These are phyloP conservation scores for Chondrosia reniformis DNA, from an alignment of 37 sponge, comb jelly and placozoan genomes.

Conservation along the genomic window DNA sequence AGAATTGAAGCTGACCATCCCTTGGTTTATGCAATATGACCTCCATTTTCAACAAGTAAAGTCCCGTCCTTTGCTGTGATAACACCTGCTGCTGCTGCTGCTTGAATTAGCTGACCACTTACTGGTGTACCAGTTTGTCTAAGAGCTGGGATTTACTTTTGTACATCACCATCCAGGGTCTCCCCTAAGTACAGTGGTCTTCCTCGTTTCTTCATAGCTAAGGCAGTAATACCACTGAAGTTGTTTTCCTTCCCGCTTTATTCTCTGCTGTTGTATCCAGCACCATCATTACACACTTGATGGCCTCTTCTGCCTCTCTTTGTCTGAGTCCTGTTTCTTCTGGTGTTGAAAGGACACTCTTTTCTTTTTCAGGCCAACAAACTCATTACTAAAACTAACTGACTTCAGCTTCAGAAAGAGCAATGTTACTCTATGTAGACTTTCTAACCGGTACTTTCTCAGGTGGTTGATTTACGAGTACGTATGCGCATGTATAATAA, in stretches of 20 bases:
- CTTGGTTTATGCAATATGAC: background rate
- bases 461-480: too few species aligned
- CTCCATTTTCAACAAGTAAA: background rate
- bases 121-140: background rate
- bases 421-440: too few species aligned
- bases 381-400: too few species aligned
- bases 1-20: background rate
- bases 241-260: background rate
- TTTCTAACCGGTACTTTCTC: too few species aligned
- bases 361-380: too few species aligned
- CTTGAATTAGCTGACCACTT: background rate
- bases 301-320: background rate
- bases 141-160: background rate
- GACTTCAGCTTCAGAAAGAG: too few species aligned
- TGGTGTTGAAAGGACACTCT: background rate
- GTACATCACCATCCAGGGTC: background rate
- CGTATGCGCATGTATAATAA: too few species aligned
- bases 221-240: background rate
- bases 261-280: background rate
- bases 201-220: background rate
- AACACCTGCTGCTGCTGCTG: background rate
- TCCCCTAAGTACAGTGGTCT: background rate
- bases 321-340: background rate
- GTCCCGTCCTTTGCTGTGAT: background rate
- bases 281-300: background rate